phyloP scores from a whole-genome alignment of 2,888 invertebrate genomes.

The Resseliella maxima region DNA sequence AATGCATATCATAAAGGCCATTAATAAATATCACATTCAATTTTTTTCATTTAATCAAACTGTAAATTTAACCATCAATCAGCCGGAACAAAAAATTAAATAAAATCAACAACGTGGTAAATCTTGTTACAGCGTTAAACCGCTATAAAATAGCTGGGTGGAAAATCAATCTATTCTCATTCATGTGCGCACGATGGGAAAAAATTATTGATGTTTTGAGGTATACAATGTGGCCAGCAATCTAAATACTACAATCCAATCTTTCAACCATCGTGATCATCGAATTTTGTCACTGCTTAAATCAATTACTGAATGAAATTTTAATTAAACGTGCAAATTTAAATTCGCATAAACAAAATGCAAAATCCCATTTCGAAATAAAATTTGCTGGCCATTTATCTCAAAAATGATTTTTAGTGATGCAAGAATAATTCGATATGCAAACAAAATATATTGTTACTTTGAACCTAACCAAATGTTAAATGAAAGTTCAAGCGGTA shows the following conservation, averaged over 20 bases:
- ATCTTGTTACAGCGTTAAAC: not conserved
- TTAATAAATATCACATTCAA: not conserved
- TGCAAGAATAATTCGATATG: not conserved
- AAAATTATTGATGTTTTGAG: not conserved
- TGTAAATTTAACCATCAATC: not conserved
- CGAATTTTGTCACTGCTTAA: not conserved
- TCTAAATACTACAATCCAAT: not conserved
- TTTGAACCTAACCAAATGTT: not conserved
- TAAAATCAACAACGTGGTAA: not conserved
- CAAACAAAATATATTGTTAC: not conserved
- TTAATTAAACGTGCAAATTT: slow-evolving; percentile 15
- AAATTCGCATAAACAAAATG: not conserved
- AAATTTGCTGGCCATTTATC: not conserved
- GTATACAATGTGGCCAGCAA: not conserved
- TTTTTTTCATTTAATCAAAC: slow-evolving; percentile 1
- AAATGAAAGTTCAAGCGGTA: not conserved
- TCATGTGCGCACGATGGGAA: not conserved
- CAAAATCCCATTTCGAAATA: not conserved
- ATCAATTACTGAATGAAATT: slow-evolving; percentile 20
- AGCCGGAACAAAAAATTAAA: not conserved
- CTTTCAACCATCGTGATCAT: too few relatives aligned
- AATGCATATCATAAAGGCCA: not conserved
- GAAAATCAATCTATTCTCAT: not conserved
- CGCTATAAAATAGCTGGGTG: too few relatives aligned
- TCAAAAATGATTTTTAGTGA: not conserved